Evolutionary conservation across 1,140 invertebrate species (phyloP).

Genomic region (Drosophila pallidifrons): DNA sequence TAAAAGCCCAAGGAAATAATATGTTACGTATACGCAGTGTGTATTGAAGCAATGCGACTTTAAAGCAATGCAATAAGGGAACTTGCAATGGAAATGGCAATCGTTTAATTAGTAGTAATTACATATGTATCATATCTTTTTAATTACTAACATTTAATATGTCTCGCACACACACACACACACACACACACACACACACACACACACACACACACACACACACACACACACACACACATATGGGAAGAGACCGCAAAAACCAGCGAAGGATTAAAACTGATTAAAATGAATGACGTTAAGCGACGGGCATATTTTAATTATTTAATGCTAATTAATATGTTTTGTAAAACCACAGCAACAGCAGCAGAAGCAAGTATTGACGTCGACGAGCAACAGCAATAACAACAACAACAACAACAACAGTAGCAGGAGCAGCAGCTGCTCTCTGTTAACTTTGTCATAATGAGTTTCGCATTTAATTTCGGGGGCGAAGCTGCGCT

Average conservation of each 20-base stretch:
- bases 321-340: constrained; percentile 84
- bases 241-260: constrained; percentile 61
- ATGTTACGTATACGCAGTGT: constrained; percentile 14
- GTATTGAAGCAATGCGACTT: neutral
- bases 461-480: constrained; percentile 83
- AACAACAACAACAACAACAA: constrained; percentile 55
- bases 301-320: constrained; percentile 81
- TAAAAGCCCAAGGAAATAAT: neutral
- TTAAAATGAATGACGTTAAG: constrained; percentile 82
- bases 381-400: neutral
- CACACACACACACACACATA: constrained; percentile 3
- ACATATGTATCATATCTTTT: constrained; percentile 50
- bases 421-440: constrained; percentile 45
- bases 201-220: constrained; percentile 1
- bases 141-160: constrained; percentile 74
- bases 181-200: neutral
- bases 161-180: neutral
- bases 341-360: constrained; percentile 77
- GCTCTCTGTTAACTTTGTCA: constrained; percentile 76
- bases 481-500: constrained; percentile 62
- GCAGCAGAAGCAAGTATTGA: constrained; percentile 25
- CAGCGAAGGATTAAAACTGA: constrained; percentile 77
- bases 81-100: neutral
- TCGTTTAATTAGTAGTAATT: constrained; percentile 51
- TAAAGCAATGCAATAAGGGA: constrained; percentile 3